Evolutionary conservation across 2,888 invertebrate genomes (phyloP).

Genomic region (Noctua pronuba): DNA sequence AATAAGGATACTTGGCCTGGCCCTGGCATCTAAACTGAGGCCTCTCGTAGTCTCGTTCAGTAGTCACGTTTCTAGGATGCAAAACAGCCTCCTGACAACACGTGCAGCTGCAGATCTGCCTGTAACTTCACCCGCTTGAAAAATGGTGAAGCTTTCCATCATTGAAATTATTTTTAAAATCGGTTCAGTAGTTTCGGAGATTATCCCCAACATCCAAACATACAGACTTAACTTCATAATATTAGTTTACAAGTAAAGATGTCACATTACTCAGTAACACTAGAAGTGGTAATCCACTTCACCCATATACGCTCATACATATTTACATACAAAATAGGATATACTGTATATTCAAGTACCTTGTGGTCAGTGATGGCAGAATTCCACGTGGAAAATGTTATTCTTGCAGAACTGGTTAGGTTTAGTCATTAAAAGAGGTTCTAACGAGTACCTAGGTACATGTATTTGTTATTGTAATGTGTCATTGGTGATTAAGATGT

Average conservation of each 20-base stretch:
- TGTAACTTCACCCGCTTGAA: too few relatives aligned
- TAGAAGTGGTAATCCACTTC: background rate
- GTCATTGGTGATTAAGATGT: slow-evolving; percentile 2
- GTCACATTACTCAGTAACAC: background rate
- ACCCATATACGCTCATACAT: background rate
- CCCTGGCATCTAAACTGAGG: too few relatives aligned
- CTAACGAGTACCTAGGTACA: background rate
- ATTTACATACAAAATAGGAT: slow-evolving; percentile 35
- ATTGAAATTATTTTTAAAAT: background rate
- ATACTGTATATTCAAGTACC: background rate
- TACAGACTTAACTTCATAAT: background rate
- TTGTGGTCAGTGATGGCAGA: background rate
- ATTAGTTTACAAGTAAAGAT: background rate
- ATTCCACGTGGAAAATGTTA: slow-evolving; percentile 26
- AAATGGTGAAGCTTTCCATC: too few relatives aligned
- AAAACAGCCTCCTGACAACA: background rate
- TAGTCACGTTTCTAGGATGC: background rate
- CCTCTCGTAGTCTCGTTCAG: background rate
- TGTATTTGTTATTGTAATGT: background rate
- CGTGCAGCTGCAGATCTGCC: too few relatives aligned
- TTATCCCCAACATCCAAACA: background rate
- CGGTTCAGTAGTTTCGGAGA: background rate
- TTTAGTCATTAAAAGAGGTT: slow-evolving; percentile 18
- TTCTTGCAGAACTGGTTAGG: slow-evolving; percentile 21
- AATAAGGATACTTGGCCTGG: too few relatives aligned